Evolutionary conservation across 2,797 vertebrate species (phyloP), one percentile per base, ranked within the genome.

Genomic region (Pipistrellus pipistrellus): DNA sequence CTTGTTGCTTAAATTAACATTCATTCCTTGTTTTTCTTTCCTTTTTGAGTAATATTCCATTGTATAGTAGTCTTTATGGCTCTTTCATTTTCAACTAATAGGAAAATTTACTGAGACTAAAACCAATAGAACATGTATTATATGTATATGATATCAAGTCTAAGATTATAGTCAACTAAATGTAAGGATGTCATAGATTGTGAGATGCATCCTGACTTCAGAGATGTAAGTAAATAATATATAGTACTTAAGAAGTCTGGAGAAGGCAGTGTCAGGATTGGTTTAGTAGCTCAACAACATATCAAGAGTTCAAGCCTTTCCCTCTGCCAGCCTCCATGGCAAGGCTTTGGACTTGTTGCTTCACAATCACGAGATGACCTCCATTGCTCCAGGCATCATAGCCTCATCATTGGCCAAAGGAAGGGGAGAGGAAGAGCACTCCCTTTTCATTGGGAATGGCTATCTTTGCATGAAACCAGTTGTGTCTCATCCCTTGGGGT

Each of bases 111-210:
- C 30, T 46, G 48, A 73, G 15, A 88, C 77, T 90, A 27, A 92
- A 92, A 76, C 62, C 53, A 88, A 4, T 84, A n/a, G 30, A 66
- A 77, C 25, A 59, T 88, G 83, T 93, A 46, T 55, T 81, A 76
- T 71, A n/a, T 80, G 11, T 86, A 0, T 95, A 78, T 51, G 68
- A 57, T 21, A 85, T 88, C 18, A 94, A 46, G 68, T 91, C 59
- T 92, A 69, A 95, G 83, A 68, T 92, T 86, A n/a, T 57, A 64
- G 55, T 89, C 4, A 21, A 77, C 27, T 78, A 69, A 92, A 48
- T 93, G 7, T 81, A 81, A 73, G 8, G 73, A 48, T 89, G 30
- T 8, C 11, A 9, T 82, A 64, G n/a, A 73, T 85, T 38, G 4
- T 71, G 53, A 94, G 32, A 38, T 66, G 8, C 57, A 92, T 23